phyloP scores from a whole-genome alignment of 1,140 invertebrate genomes.

The Leptopilina clavipes region DNA sequence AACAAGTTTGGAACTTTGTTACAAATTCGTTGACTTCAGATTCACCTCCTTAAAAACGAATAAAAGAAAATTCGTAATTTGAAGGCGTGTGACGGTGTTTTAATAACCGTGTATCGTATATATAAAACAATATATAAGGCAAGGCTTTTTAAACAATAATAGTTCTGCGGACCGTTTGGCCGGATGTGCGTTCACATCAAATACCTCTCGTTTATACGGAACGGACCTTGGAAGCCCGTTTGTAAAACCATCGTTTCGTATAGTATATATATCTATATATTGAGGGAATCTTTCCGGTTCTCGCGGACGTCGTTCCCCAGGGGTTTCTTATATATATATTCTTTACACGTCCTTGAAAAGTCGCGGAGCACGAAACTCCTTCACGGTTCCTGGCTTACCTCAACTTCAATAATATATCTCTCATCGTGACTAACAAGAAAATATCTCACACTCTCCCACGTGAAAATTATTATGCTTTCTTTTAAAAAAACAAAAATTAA shows the following conservation, averaged over 20 bases:
- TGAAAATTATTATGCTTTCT: background rate
- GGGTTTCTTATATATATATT: no score
- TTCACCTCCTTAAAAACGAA: no score
- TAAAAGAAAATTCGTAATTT: no score
- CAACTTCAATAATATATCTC: background rate
- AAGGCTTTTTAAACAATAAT: constrained; percentile 69
- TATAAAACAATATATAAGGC: no score
- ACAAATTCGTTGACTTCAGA: no score
- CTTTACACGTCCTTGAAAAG: constrained; percentile 61
- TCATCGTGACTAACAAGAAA: constrained; percentile 26
- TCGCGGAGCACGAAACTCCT: constrained; percentile 48
- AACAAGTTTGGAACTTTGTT: no score
- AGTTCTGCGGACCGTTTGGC: constrained; percentile 56
- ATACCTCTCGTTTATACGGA: constrained; percentile 56
- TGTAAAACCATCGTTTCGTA: constrained; percentile 60
- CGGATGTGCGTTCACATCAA: no score
- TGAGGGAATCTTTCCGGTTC: constrained; percentile 75
- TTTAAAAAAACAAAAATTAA: background rate
- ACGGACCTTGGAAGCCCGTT: constrained; percentile 70
- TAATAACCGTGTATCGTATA: no score
- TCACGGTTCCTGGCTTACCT: constrained; percentile 50
- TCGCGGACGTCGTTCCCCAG: constrained; percentile 61
- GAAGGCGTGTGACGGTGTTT: no score
- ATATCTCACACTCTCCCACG: constrained; percentile 30
- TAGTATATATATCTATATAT: no score